A percentile compares a stretch with the other conserved stretches of the same genome.
Evolutionary conservation across 2,797 vertebrate species (phyloP).

Genomic region (Acipenser transmontanus): DNA sequence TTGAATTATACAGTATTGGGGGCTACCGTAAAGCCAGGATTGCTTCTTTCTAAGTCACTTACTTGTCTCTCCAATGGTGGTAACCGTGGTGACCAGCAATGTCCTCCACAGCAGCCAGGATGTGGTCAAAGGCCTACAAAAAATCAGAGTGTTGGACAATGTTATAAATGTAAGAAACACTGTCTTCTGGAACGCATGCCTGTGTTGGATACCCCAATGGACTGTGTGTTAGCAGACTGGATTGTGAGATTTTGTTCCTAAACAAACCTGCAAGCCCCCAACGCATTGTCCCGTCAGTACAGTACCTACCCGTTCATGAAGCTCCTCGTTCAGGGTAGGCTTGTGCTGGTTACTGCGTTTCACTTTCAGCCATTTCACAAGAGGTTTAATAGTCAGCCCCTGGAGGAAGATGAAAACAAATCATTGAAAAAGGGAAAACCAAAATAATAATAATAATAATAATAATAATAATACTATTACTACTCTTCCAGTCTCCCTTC

Average conservation of each 20-base stretch:
- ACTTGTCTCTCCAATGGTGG: constrained; percentile 96
- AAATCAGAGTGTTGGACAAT: no score
- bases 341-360: constrained; percentile 87
- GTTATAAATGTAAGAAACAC: no score
- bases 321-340: constrained; percentile 88
- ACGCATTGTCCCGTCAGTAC: neutral
- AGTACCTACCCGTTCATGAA: constrained; percentile 81
- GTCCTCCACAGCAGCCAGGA: constrained; percentile 91
- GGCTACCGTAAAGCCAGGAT: no score
- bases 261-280: neutral
- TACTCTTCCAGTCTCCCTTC: no score
- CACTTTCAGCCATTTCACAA: constrained; percentile 92
- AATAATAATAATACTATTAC: no score
- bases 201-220: no score
- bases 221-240: no score
- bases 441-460: neutral
- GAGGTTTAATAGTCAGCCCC: constrained; percentile 93
- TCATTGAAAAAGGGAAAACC: neutral
- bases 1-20: no score
- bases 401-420: constrained; percentile 30
- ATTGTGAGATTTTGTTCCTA: no score
- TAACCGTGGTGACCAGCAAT: constrained; percentile 90
- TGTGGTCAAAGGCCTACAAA: constrained; percentile 82
- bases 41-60: constrained; percentile 37
- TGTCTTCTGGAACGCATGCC: no score